These are phyloP conservation scores for Sesia apiformis DNA, from an alignment of 2,888 invertebrate species.

Conservation along the genomic window DNA sequence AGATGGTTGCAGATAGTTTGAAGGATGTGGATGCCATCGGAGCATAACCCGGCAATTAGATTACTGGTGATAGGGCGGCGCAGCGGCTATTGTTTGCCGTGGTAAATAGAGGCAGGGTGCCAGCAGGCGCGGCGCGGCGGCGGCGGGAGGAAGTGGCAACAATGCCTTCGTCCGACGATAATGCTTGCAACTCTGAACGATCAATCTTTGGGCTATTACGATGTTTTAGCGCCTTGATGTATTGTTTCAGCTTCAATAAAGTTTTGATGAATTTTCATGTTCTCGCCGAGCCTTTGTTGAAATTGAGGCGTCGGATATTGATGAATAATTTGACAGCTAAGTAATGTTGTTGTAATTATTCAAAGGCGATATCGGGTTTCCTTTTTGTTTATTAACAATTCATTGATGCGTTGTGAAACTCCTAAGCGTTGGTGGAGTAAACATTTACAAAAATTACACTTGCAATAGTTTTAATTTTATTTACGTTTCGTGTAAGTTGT, in stretches of 20 bases:
- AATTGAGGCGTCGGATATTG: conserved; percentile 58
- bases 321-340: conserved; percentile 63
- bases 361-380: conserved; percentile 31
- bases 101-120: conserved; percentile 21
- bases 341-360: conserved; percentile 46
- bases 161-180: conserved; percentile 46
- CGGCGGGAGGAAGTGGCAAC: conserved; percentile 25
- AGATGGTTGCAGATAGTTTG: conserved; percentile 1
- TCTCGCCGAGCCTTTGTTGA: conserved; percentile 55
- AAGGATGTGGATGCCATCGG: conserved; percentile 13
- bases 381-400: conserved; percentile 8
- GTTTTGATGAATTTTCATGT: conserved; percentile 72
- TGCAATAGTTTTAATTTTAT: no score
- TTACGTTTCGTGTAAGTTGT: no score
- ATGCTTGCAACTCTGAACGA: conserved; percentile 54
- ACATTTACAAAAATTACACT: neutral
- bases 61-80: conserved; percentile 34
- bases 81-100: conserved; percentile 36
- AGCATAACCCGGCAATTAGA: conserved; percentile 32
- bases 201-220: conserved; percentile 70
- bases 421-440: neutral
- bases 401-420: neutral
- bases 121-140: neutral
- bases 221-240: conserved; percentile 72
- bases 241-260: conserved; percentile 72